Base-by-base conservation (phyloP, 2,797 vertebrate genomes). In the Gymnodraco acuticeps region DNA sequence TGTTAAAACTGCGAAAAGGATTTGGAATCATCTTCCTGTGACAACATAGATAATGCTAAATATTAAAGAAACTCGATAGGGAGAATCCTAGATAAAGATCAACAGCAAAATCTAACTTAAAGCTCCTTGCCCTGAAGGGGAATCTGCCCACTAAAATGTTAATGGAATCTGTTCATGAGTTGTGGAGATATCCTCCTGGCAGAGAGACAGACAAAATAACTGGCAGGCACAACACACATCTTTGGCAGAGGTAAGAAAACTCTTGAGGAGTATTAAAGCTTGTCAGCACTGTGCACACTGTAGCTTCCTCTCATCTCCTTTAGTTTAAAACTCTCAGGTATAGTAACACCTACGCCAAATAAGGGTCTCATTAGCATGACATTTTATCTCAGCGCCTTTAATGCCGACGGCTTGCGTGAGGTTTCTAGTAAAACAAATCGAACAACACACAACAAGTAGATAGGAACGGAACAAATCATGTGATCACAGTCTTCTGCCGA, bases 281-380 rank as follows among this genome's bases (percentile, higher is more conserved):
- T 87, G 91, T 91, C 91, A 84, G 81, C 78, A 45, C 17, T 55
- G 54, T 63, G 76, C 87, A 91, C 88, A 88, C 73, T 82, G 76
- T 43, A 55, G 62, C 75, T 70, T 69, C 61, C 50, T 31, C 60
- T 56, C 23, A 1, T 82, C 68, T 64, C 55, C 65, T 80, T 73
- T 38, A 55, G 73, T 83, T 73, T 61, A 10, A 64, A 77, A 74
- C 64, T 72, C 55, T 56, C 20, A 45, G 56, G 51, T 74, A 51
- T 10, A 64, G 51, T 4, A 58, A 78, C 38, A 77, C 41, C 45
- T 65, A 56, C 45, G 63, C 48, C 48, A 64, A 48, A 51, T 38
- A 23, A 54, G 51, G 58, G 0, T 16, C 71, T 61, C 73, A 73
- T 79, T 67, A 58, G 17, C n/a, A 53, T 33, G 70, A 76, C 48